phyloP scores from a whole-genome alignment of 2,797 vertebrate genomes.

The Enteromius trimaculatus region DNA sequence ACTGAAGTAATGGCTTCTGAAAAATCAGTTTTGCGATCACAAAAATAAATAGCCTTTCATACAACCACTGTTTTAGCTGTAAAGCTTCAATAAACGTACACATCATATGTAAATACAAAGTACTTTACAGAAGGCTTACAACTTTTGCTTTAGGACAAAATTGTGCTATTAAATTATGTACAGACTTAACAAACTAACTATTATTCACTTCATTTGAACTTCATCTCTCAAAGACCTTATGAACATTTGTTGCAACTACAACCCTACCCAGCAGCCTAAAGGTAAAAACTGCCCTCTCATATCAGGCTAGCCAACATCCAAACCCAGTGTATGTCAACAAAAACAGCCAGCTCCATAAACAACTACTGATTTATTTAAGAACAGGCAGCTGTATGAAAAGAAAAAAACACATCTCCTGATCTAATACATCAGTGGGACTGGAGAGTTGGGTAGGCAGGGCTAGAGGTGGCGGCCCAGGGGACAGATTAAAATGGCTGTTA shows the following conservation, averaged over 20 bases:
- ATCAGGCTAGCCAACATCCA: slow-evolving; percentile 51
- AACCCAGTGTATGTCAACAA: slow-evolving; percentile 43
- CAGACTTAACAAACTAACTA: background rate
- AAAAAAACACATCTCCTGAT: slow-evolving; percentile 31
- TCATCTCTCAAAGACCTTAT: background rate
- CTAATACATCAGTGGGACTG: slow-evolving; percentile 37
- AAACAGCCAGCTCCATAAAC: slow-evolving; percentile 55
- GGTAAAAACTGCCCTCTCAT: slow-evolving; percentile 46
- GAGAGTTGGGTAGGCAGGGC: slow-evolving; percentile 22
- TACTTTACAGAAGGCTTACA: background rate
- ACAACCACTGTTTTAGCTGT: background rate
- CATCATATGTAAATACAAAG: background rate
- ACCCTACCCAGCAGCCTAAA: background rate
- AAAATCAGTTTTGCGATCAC: background rate
- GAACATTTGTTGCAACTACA: slow-evolving; percentile 4
- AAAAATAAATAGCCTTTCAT: background rate
- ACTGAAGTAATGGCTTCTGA: background rate
- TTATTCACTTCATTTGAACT: background rate
- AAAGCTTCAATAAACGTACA: background rate
- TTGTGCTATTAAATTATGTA: background rate
- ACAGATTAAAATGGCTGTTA: slow-evolving; percentile 60
- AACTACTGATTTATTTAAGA: slow-evolving; percentile 61
- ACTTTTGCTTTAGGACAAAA: background rate
- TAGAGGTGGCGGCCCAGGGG: slow-evolving; percentile 43
- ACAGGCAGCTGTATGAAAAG: slow-evolving; percentile 29